Percentiles rank a stretch among this genome's conserved stretches.
phyloP scores from a whole-genome alignment of 2,113 vertebrate species.

The Electrona antarctica region DNA sequence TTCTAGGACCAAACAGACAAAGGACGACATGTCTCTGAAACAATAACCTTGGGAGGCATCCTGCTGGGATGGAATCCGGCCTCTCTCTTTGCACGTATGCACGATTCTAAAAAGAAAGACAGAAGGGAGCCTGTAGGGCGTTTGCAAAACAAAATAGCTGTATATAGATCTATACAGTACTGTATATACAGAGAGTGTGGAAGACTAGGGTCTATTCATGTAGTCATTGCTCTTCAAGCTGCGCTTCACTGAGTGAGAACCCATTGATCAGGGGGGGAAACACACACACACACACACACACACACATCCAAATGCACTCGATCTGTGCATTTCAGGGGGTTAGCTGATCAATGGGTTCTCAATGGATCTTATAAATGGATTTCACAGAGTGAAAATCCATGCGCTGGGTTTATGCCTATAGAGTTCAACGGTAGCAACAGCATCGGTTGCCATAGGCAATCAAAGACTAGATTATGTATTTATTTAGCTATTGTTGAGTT shows the following conservation, averaged over 20 bases:
- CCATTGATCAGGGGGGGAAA: slow-evolving; percentile 20
- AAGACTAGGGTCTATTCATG: slow-evolving; percentile 37
- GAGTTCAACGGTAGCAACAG: background rate
- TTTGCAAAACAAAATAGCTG: slow-evolving; percentile 23
- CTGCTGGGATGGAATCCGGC: too few relatives aligned
- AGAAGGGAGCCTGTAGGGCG: slow-evolving; percentile 40
- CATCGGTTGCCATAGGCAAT: background rate
- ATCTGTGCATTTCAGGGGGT: too few relatives aligned
- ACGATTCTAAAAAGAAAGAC: slow-evolving; percentile 32
- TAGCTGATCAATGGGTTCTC: too few relatives aligned
- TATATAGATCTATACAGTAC: too few relatives aligned
- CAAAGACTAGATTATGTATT: too few relatives aligned
- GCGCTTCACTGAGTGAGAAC: slow-evolving; percentile 39
- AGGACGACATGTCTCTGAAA: slow-evolving; percentile 7
- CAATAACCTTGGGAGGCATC: too few relatives aligned
- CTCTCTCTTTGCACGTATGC: slow-evolving; percentile 23
- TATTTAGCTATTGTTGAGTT: too few relatives aligned
- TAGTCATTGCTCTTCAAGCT: slow-evolving; percentile 26
- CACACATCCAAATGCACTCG: too few relatives aligned
- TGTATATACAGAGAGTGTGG: slow-evolving; percentile 16
- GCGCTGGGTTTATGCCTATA: background rate
- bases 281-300: too few relatives aligned
- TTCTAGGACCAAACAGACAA: slow-evolving; percentile 17
- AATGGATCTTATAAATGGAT: background rate
- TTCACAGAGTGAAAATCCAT: slow-evolving; percentile 7